Conservation (phyloP, 2,113 vertebrate species). For the Microcebus ravelobensis region DNA sequence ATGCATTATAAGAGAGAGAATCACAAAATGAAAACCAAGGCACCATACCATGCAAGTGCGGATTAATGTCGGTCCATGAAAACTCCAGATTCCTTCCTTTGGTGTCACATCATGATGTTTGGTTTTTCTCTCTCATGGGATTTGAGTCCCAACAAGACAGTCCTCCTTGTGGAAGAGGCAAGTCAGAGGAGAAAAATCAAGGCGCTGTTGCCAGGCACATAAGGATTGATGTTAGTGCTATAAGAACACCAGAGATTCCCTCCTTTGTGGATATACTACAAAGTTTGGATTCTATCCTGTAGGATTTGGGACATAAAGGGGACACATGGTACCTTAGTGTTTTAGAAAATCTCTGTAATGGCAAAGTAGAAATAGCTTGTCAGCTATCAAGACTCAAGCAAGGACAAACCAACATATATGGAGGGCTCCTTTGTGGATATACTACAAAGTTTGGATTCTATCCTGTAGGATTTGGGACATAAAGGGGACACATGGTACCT, state of each 20-base stretch:
- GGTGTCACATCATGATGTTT: neutral
- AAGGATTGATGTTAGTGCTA: neutral
- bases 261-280: neutral
- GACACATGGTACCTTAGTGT: neutral
- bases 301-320: neutral
- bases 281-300: neutral
- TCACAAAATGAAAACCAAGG: neutral
- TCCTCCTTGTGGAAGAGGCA: neutral
- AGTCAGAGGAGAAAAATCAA: neutral
- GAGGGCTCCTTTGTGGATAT: neutral
- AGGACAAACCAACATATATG: neutral
- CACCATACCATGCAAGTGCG: neutral
- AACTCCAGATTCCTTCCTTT: neutral
- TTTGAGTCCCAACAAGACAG: neutral
- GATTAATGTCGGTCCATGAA: neutral
- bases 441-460: neutral
- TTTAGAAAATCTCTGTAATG: neutral
- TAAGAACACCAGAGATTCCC: neutral
- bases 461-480: neutral
- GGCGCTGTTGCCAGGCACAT: fast-evolving
- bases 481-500: neutral
- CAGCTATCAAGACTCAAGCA: neutral
- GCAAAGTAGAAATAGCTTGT: neutral
- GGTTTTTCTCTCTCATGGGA: neutral
- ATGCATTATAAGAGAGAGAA: neutral